Evolutionary conservation across 2,888 invertebrate genomes (phyloP).

Genomic region (Shargacucullia verbasci): DNA sequence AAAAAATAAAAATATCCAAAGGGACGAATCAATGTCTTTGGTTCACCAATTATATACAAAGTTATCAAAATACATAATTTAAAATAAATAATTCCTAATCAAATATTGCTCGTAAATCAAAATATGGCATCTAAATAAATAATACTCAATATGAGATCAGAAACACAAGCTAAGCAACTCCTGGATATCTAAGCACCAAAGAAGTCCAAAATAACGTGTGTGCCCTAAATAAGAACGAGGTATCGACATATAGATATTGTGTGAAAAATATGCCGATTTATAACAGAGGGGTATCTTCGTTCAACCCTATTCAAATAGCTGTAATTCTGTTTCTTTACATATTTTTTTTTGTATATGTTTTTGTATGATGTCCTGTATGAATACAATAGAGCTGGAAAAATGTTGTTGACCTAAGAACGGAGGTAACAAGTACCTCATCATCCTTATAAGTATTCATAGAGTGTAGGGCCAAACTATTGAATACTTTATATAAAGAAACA

Average conservation of each 20-base stretch:
- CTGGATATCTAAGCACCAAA: conserved; percentile 76
- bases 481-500: conserved; percentile 24
- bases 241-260: conserved; percentile 30
- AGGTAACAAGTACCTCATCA: background rate
- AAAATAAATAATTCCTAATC: conserved; percentile 78
- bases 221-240: conserved; percentile 40
- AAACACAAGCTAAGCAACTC: conserved; percentile 80
- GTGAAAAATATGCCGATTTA: conserved; percentile 25
- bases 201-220: conserved; percentile 61
- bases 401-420: background rate
- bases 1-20: conserved; percentile 76
- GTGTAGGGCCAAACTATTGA: background rate
- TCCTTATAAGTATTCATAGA: conserved; percentile 2
- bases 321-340: conserved; percentile 20
- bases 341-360: background rate
- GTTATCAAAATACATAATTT: conserved; percentile 69
- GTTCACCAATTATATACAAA: conserved; percentile 84
- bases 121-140: conserved; percentile 89
- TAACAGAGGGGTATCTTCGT: conserved; percentile 35
- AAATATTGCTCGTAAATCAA: conserved; percentile 80
- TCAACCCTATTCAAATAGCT: conserved; percentile 31
- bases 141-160: conserved; percentile 88
- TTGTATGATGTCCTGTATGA: background rate
- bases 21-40: conserved; percentile 82
- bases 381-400: conserved; percentile 3